These are phyloP conservation scores for Campylomormyrus tamandua DNA, from an alignment of 2,113 vertebrate genomes.

Conservation along the genomic window DNA sequence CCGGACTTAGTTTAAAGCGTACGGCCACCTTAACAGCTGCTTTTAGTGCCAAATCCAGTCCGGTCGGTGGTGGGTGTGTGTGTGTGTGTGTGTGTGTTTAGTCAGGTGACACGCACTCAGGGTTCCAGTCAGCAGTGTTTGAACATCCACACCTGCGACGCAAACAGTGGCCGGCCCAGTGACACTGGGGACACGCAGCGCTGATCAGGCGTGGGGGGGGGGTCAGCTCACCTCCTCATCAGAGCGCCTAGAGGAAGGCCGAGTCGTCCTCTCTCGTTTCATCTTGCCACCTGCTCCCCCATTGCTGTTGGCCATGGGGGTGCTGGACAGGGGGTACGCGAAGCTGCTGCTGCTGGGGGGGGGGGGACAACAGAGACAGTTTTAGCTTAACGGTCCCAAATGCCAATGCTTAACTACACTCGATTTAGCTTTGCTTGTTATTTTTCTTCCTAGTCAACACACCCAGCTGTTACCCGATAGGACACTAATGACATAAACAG, in stretches of 20 bases:
- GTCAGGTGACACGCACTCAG: background rate
- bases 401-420: background rate
- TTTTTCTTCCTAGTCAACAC: background rate
- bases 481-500: background rate
- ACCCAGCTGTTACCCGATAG: background rate
- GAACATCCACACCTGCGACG: background rate
- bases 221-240: conserved; percentile 63
- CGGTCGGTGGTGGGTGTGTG: background rate
- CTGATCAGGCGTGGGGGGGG: background rate
- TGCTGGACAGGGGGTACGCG: conserved; percentile 65
- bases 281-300: conserved; percentile 75
- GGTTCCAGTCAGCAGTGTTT: background rate
- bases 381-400: background rate
- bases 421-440: background rate
- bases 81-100: background rate
- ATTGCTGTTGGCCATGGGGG: conserved; percentile 70
- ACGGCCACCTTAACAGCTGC: background rate
- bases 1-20: background rate
- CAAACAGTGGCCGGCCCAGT: background rate
- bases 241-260: conserved; percentile 59
- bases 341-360: conserved; percentile 51
- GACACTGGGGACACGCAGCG: background rate
- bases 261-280: conserved; percentile 69
- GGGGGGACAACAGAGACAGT: background rate
- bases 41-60: background rate